phyloP scores from a whole-genome alignment of 2,797 vertebrate species.

The Amazonetta brasiliensis region DNA sequence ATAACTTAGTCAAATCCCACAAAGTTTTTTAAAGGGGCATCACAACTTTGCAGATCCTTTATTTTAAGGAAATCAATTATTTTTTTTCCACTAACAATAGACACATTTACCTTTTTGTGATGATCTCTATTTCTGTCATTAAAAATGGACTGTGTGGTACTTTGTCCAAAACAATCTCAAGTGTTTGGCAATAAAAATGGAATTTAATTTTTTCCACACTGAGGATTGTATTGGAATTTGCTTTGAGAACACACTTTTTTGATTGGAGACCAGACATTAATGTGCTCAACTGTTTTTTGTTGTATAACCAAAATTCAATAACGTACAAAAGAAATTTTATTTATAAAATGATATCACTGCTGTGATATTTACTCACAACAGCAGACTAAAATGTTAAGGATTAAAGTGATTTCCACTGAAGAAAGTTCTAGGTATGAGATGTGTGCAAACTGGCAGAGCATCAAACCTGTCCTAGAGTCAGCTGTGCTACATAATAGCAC shows the following conservation, averaged over 20 bases:
- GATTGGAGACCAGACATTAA: constrained; percentile 33
- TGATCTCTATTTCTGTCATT: constrained; percentile 60
- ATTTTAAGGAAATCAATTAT: background rate
- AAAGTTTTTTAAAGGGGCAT: background rate
- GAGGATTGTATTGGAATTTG: constrained; percentile 65
- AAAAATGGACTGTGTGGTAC: constrained; percentile 45
- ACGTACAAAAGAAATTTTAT: constrained; percentile 1
- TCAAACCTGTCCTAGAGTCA: background rate
- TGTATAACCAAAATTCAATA: constrained; percentile 39
- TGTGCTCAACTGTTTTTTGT: constrained; percentile 8
- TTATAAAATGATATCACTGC: background rate
- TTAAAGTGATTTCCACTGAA: constrained; percentile 29
- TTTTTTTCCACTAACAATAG: constrained; percentile 12
- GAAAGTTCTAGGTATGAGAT: background rate
- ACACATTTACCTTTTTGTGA: constrained; percentile 38
- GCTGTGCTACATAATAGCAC: background rate
- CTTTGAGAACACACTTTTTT: constrained; percentile 59
- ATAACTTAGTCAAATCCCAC: background rate
- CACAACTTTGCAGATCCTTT: background rate
- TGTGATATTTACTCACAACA: constrained; percentile 20
- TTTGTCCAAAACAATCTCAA: constrained; percentile 74
- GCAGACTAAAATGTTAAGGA: background rate
- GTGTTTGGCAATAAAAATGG: constrained; percentile 67
- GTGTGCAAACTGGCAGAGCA: background rate
- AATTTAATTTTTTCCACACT: constrained; percentile 73